Evolutionary conservation across 2,113 vertebrate species (phyloP), one percentile per base, ranked within the genome.

Genomic region (Pipa parva): DNA sequence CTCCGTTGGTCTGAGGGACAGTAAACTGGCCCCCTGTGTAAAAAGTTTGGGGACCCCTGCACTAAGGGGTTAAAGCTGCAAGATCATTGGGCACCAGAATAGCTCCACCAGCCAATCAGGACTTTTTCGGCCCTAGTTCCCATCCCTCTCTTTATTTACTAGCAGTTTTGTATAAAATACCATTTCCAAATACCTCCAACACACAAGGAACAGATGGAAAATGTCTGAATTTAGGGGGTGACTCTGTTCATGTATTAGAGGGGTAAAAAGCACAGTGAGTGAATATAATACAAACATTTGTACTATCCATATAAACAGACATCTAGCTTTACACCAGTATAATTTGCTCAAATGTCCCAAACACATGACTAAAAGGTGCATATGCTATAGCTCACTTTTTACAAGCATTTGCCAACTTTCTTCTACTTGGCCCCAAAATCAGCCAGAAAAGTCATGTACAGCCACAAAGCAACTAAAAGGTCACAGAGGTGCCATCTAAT

Each of bases 251-350:
- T n/a, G n/a, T n/a, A n/a, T n/a, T n/a, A n/a, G 52, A 49, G 21
- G 21, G 52, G 54, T 49, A 58, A 68, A 69, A 60, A 60, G 65
- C 65, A 60, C 25, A 42, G 24, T 60, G 48, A 69, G 57, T 69
- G 65, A 52, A 52, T 42, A 69, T 50, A 69, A 69, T 60, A 57
- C 57, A 69, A 69, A 69, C 65, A 69, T 69, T 69, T 60, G 65
- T 50, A 69, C 18, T n/a, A 69, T 60, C 57, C 48, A 27, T 69
- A 69, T 69, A 69, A 69, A 69, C 65, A 69, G 65, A 60, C 57
- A 29, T 42, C 46, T 49, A 69, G 60, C 57, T 57, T 42, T 25
- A 59, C 56, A 67, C 54, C 55, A 59, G 50, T 59, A 67, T 55
- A 68, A 68, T 58, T 67, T 67, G 63, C 58, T 67, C 39, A 58